These are phyloP conservation scores for Temnothorax unifasciatus DNA, from an alignment of 2,888 invertebrate genomes.

Conservation along the genomic window DNA sequence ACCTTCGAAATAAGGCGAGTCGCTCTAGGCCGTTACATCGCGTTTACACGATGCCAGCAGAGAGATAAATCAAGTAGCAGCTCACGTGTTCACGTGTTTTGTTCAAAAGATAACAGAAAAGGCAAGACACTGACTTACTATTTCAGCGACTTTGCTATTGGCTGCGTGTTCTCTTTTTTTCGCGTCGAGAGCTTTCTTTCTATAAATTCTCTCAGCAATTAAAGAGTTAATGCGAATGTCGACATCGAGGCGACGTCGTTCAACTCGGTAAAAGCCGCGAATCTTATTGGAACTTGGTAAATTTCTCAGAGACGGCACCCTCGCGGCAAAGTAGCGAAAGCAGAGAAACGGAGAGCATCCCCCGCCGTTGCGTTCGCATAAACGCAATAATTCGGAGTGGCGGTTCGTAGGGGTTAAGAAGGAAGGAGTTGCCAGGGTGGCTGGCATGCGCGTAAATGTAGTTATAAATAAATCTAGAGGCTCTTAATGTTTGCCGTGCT, in stretches of 20 bases:
- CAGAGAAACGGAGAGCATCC: slow-evolving; percentile 58
- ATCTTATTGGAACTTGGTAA: slow-evolving; percentile 49
- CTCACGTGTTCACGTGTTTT: neutral
- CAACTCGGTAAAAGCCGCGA: slow-evolving; percentile 49
- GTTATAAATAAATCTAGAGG: slow-evolving; percentile 86
- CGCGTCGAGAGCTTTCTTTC: neutral
- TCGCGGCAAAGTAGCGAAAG: slow-evolving; percentile 63
- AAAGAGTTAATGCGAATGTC: slow-evolving; percentile 35
- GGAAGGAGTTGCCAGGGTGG: slow-evolving; percentile 77
- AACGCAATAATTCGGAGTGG: slow-evolving; percentile 83
- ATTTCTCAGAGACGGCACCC: slow-evolving; percentile 59
- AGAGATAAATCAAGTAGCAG: slow-evolving; percentile 30
- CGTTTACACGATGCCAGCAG: neutral
- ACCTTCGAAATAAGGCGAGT: slow-evolving; percentile 31
- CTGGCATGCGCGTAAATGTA: slow-evolving; percentile 86
- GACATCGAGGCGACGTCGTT: slow-evolving; percentile 13
- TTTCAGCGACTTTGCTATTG: neutral
- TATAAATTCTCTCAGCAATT: slow-evolving; percentile 20
- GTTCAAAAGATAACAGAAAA: slow-evolving; percentile 2
- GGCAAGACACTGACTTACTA: neutral
- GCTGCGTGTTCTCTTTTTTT: neutral
- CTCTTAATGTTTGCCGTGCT: slow-evolving; percentile 84
- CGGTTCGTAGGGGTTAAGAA: slow-evolving; percentile 77
- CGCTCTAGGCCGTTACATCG: slow-evolving; percentile 8
- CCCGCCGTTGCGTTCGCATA: slow-evolving; percentile 74